phyloP scores from a whole-genome alignment of 2,797 vertebrate species.

The Telmatherina bonti region DNA sequence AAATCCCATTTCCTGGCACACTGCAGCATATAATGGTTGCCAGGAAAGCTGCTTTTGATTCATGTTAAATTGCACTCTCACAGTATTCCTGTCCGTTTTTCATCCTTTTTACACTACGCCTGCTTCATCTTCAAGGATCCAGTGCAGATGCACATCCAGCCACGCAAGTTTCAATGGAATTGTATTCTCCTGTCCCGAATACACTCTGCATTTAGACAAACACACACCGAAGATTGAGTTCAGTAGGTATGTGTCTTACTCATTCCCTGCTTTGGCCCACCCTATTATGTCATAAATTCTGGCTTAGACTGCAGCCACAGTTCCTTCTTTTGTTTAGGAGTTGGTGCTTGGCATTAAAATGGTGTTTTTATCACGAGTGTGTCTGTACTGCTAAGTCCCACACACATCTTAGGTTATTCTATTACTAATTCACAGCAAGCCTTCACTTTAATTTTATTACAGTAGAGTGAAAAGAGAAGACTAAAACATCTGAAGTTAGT shows the following conservation, averaged over 20 bases:
- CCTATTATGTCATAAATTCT: conserved; percentile 69
- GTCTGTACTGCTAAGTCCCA: background rate
- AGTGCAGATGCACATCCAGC: conserved; percentile 31
- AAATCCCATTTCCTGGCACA: conserved; percentile 82
- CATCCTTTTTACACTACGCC: conserved; percentile 71
- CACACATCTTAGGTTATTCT: conserved; percentile 35
- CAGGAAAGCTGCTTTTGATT: conserved; percentile 85
- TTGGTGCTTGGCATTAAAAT: conserved; percentile 14
- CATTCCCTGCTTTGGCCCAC: conserved; percentile 54
- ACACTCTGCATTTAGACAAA: conserved; percentile 55
- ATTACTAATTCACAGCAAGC: conserved; percentile 38
- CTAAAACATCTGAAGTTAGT: conserved; percentile 19
- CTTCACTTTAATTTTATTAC: conserved; percentile 21
- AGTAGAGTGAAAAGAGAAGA: background rate
- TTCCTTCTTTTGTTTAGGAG: conserved; percentile 68
- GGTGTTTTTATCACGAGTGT: background rate
- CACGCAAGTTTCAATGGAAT: conserved; percentile 42
- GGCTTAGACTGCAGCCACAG: conserved; percentile 46
- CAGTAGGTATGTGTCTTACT: conserved; percentile 53
- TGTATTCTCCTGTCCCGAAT: conserved; percentile 39
- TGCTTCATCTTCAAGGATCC: conserved; percentile 58
- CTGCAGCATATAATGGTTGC: conserved; percentile 62
- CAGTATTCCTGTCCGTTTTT: conserved; percentile 76
- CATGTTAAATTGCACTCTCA: conserved; percentile 82
- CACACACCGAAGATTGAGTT: conserved; percentile 53